Evolutionary conservation across 1,140 invertebrate species (phyloP), one percentile per base, ranked within the genome.

Genomic region (Brachionus sp.): DNA sequence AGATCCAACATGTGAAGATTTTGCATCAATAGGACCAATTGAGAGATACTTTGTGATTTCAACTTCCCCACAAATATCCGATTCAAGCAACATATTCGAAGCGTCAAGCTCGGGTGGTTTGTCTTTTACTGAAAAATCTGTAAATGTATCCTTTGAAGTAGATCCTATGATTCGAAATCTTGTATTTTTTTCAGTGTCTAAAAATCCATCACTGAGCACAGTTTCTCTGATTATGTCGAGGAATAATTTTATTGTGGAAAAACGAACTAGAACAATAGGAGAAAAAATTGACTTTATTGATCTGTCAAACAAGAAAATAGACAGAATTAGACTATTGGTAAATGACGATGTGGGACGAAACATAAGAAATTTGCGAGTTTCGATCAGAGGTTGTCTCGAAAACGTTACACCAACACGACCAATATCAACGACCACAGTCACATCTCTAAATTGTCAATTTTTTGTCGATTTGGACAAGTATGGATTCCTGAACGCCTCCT

Each of bases 381-480:
- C 29, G n/a, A 70, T 70, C 9, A 39, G 6, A 10, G 66, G 66
- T 4, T 70, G 66, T 39, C 37, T 70, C 0, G 66, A 70, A n/a
- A 19, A 16, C 7, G 25, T 29, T 4, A 37, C 16, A 19, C 66
- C 66, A 19, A 70, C 66, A 0, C 33, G 12, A 19, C 16, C n/a
- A 39, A 7, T 23, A n/a, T 19, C 66, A 70, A 70, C 33, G 9
- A 70, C 10, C 37, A 39, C 66, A 4, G 29, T n/a, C 0, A 37
- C n/a, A 6, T 39, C 66, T 1, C 13, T 16, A 39, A 70, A 19
- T 37, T 70, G 66, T 23, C 33, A 70, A 35, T 37, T 19, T 70
- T 70, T 70, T 39, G 66, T 70, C 35, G 66, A 70, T 39, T 19
- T 70, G 35, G 66, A 70, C 37, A 70, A 70, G 19, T 70, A 37